Percentiles rank a stretch among this genome's conserved stretches.
Conservation (phyloP, 2,797 vertebrate genomes). For the Falco concolor region DNA sequence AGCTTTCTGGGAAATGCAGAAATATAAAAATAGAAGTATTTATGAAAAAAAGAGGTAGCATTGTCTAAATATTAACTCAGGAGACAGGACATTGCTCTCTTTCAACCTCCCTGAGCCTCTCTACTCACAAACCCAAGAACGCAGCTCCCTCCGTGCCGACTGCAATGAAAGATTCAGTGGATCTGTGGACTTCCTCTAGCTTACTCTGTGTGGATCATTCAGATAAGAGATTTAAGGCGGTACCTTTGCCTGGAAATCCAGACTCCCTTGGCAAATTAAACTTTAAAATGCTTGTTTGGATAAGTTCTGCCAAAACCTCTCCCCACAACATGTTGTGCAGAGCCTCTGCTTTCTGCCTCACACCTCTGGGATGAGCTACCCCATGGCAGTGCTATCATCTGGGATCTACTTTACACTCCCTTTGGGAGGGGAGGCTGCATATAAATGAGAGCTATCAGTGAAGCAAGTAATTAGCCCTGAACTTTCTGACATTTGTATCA, state of each 20-base stretch:
- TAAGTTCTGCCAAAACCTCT: neutral
- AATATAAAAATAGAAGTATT: neutral
- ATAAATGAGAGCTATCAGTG: neutral
- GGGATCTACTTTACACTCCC: neutral
- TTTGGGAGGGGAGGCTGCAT: neutral
- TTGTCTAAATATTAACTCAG: neutral
- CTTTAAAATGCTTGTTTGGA: neutral
- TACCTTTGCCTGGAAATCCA: neutral
- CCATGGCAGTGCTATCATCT: accelerated
- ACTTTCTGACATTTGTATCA: neutral
- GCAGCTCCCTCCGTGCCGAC: neutral
- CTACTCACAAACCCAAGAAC: neutral
- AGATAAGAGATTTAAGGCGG: neutral
- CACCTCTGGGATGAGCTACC: neutral
- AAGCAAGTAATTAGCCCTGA: neutral
- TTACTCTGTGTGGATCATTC: neutral
- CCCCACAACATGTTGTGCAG: neutral
- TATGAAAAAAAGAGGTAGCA: neutral
- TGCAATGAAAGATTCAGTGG: neutral
- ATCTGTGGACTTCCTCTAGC: neutral
- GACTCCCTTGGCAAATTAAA: neutral
- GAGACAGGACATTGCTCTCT: neutral
- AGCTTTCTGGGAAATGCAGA: neutral
- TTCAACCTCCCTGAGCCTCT: neutral
- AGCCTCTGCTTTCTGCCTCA: neutral